Evolutionary conservation across 2,113 vertebrate genomes (phyloP).

Genomic region (Pardalotus punctatus): DNA sequence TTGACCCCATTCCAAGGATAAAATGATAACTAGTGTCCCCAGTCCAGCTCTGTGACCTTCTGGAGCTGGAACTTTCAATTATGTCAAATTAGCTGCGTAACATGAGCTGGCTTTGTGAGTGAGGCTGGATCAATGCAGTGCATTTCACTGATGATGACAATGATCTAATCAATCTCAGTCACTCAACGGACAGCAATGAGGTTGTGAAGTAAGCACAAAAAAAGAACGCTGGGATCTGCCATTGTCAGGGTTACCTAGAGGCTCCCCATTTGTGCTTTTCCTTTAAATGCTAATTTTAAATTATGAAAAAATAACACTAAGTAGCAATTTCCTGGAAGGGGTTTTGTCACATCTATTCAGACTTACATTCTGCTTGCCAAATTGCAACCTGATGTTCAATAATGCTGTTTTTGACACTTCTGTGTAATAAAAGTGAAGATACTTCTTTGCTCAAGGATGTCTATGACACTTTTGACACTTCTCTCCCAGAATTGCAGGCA

Average conservation of each 20-base stretch:
- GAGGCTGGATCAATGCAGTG: not conserved
- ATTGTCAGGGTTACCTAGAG: not conserved
- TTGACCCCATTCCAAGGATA: constrained; percentile 7
- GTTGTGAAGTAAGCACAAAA: constrained; percentile 3
- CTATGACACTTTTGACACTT: constrained; percentile 62
- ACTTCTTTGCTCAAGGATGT: constrained; percentile 56
- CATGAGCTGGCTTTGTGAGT: not conserved
- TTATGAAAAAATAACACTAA: constrained; percentile 33
- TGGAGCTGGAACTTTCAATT: constrained; percentile 35
- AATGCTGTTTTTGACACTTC: constrained; percentile 55
- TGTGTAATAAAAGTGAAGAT: constrained; percentile 47
- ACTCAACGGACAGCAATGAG: not conserved
- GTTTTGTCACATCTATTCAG: constrained; percentile 61
- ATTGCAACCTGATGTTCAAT: constrained; percentile 48
- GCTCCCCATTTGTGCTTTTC: not conserved
- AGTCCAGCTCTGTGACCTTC: constrained; percentile 9
- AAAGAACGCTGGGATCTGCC: not conserved
- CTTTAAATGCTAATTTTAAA: constrained; percentile 61
- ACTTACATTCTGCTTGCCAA: constrained; percentile 25
- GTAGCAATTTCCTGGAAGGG: constrained; percentile 38
- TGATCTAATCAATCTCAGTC: constrained; percentile 7
- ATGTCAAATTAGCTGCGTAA: not conserved
- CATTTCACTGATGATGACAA: not conserved
- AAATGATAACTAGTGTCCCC: not conserved
- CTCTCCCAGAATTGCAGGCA: constrained; percentile 20